These are phyloP conservation scores for Corticium candelabrum DNA, from an alignment of 37 sponge, comb jelly and placozoan genomes.

Conservation along the genomic window DNA sequence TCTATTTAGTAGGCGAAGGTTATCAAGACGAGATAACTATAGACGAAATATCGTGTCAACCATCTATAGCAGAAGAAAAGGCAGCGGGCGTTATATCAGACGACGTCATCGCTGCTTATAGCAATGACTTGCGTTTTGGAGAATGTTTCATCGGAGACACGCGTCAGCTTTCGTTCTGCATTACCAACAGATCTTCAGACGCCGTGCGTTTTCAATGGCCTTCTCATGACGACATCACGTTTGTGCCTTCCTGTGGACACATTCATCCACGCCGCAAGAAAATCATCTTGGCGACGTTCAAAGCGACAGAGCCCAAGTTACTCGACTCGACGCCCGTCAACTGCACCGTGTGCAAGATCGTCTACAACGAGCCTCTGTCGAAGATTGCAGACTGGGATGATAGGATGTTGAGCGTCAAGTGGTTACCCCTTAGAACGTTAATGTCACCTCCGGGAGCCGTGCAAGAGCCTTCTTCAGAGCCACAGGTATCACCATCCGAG, in stretches of 20 bases:
- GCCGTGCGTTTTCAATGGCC: constrained; percentile 61
- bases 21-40: constrained; percentile 73
- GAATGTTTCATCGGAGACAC: constrained; percentile 57
- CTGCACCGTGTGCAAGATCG: constrained; percentile 56
- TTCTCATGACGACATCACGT: constrained; percentile 31
- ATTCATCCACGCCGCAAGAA: constrained; percentile 72
- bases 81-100: neutral
- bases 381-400: constrained; percentile 95
- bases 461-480: neutral
- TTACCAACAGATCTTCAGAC: constrained; percentile 74
- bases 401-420: constrained; percentile 70
- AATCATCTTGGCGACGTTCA: constrained; percentile 74
- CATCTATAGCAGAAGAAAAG: constrained; percentile 2
- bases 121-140: constrained; percentile 73
- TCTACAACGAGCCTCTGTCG: constrained; percentile 37
- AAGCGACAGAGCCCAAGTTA: constrained; percentile 31
- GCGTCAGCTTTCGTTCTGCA: constrained; percentile 68
- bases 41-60: too few species aligned
- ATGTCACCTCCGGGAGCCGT: neutral
- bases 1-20: constrained; percentile 82
- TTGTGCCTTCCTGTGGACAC: constrained; percentile 74
- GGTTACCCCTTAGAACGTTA: constrained; percentile 48
- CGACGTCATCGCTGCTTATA: constrained; percentile 25
- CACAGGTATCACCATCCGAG: too few species aligned
- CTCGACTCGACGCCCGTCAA: constrained; percentile 21